These are phyloP conservation scores for Palloptera scutellata DNA, from an alignment of 2,888 invertebrate species.

Conservation along the genomic window DNA sequence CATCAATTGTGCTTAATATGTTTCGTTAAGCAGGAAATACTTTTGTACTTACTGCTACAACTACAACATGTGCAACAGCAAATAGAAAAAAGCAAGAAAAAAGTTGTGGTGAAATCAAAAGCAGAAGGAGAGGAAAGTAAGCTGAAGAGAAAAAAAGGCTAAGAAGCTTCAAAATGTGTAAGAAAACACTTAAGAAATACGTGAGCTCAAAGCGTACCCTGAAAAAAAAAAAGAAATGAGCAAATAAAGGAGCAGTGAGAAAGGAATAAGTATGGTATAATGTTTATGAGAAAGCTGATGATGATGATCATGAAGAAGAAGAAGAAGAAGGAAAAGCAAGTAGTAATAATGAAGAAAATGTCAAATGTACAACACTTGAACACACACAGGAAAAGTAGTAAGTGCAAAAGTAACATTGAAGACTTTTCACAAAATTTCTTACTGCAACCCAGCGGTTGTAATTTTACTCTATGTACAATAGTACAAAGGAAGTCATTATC, in stretches of 20 bases:
- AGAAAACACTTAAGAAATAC: constrained; percentile 14
- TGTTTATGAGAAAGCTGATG: constrained; percentile 10
- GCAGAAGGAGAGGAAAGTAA: constrained; percentile 5
- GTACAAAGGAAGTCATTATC: neutral
- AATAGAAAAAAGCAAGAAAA: constrained; percentile 6
- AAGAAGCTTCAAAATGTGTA: constrained; percentile 16
- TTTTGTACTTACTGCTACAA: constrained; percentile 4
- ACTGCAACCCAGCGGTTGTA: neutral
- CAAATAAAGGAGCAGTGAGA: neutral
- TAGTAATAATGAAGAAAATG: neutral
- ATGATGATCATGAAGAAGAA: constrained; percentile 18
- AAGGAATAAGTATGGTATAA: neutral
- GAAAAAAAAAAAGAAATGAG: neutral
- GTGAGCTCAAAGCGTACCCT: constrained; percentile 1
- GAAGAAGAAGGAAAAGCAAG: constrained; percentile 2
- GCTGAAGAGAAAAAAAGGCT: neutral
- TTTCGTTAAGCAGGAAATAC: constrained; percentile 34
- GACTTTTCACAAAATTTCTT: too few species aligned
- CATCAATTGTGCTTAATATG: constrained; percentile 34
- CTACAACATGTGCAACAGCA: neutral
- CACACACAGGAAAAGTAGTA: too few species aligned
- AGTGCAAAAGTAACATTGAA: too few species aligned
- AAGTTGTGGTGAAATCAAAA: constrained; percentile 10
- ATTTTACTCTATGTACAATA: neutral
- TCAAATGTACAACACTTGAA: neutral